Evolutionary conservation across 30 jellyfish, hydroid and myxozoan species (phyloP), one percentile per base, ranked within the genome.

Genomic region (Cassiopea andromeda): DNA sequence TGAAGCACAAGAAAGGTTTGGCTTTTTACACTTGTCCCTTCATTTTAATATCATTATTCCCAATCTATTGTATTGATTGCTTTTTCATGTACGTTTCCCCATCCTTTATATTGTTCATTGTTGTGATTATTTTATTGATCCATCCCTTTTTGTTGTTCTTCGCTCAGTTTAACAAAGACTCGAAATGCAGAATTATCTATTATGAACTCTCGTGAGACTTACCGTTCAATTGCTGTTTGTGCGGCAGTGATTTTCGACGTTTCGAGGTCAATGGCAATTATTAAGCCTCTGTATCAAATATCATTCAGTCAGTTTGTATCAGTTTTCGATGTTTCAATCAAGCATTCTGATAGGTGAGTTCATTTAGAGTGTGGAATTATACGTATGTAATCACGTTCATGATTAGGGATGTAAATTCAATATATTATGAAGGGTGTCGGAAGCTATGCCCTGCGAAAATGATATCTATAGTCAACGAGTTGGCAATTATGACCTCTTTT

Each of bases 321-420:
- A 1, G 91, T 87, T 49, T 94, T 83, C 48, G 95, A 84, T 73
- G 69, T 84, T 16, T 77, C 98, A 5, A 89, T 94, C 96, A 89
- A 89, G 80, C 97, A 89, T 79, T 89, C 98, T 17, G 98, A 94
- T 82, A 89, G 97, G 98, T 94, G 73, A 61, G 43, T 61, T 13
- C 19, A 61, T n/a, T n/a, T n/a, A n/a, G n/a, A n/a, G n/a, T n/a
- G n/a, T n/a, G n/a, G n/a, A n/a, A n/a, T n/a, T n/a, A n/a, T n/a
- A n/a, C n/a, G n/a, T n/a, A n/a, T n/a, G n/a, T n/a, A n/a, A n/a
- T n/a, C n/a, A n/a, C n/a, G n/a, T n/a, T n/a, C n/a, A n/a, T n/a
- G n/a, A n/a, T n/a, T n/a, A n/a, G n/a, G n/a, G n/a, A n/a, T n/a
- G n/a, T n/a, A n/a, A n/a, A n/a, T n/a, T n/a, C n/a, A n/a, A n/a